Percentiles rank a stretch among this genome's conserved stretches.
Evolutionary conservation across 2,888 invertebrate species (phyloP).

Genomic region (Allygus modestus): DNA sequence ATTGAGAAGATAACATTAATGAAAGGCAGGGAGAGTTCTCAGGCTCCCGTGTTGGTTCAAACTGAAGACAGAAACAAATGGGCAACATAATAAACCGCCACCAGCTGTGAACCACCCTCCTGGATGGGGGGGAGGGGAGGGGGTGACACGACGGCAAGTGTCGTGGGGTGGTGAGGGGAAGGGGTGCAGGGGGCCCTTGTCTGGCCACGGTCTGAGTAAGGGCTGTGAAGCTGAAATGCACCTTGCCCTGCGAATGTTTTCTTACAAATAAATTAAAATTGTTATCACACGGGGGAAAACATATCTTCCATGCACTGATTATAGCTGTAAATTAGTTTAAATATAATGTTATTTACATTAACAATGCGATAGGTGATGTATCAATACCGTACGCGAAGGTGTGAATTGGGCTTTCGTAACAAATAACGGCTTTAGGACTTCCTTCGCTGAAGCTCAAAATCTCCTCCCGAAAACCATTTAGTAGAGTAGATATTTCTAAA

Average conservation of each 20-base stretch:
- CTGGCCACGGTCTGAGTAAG: neutral
- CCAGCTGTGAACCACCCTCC: conserved; percentile 43
- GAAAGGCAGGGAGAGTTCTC: neutral
- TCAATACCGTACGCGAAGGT: too few relatives aligned
- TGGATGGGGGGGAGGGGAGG: neutral
- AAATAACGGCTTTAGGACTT: too few relatives aligned
- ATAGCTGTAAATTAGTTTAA: too few relatives aligned
- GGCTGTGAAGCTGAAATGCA: neutral
- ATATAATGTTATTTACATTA: too few relatives aligned
- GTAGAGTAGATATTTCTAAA: too few relatives aligned
- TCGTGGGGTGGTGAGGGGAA: neutral
- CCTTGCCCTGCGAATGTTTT: neutral
- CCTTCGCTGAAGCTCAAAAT: too few relatives aligned
- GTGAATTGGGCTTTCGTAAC: too few relatives aligned
- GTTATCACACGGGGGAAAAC: too few relatives aligned
- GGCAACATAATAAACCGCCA: conserved; percentile 51
- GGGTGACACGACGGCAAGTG: neutral
- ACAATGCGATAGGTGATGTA: too few relatives aligned
- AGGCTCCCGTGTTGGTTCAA: neutral
- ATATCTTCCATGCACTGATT: too few relatives aligned
- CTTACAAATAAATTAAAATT: too few relatives aligned
- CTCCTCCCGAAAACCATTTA: too few relatives aligned
- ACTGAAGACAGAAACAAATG: conserved; percentile 54
- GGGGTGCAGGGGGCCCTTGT: neutral
- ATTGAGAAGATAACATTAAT: neutral